These are phyloP conservation scores for Phoenicopterus ruber DNA, from an alignment of 2,113 vertebrate species.

Conservation along the genomic window DNA sequence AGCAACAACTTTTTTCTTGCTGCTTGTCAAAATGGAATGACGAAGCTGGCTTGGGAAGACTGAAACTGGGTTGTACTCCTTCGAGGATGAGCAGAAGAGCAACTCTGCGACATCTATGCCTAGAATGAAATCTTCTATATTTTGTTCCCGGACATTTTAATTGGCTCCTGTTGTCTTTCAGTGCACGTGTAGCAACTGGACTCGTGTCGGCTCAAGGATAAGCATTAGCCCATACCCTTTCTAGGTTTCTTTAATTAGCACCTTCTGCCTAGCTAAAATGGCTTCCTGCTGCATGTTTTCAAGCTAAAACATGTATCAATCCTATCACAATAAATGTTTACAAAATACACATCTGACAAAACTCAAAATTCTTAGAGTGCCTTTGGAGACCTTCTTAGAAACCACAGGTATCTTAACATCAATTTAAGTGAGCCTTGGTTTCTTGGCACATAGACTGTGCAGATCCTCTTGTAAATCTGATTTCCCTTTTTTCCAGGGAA, in stretches of 20 bases:
- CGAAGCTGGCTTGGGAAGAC: neutral
- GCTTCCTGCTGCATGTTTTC: neutral
- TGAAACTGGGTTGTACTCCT: neutral
- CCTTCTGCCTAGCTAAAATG: neutral
- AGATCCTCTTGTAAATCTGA: neutral
- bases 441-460: neutral
- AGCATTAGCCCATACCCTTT: neutral
- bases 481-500: neutral
- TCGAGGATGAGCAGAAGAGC: neutral
- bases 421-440: neutral
- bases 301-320: neutral
- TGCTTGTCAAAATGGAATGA: neutral
- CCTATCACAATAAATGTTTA: neutral
- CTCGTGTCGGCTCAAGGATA: neutral
- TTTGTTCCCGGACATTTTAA: neutral
- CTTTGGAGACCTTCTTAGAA: neutral
- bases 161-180: neutral
- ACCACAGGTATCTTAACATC: neutral
- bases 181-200: neutral
- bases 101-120: neutral
- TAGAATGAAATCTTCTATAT: neutral
- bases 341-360: neutral
- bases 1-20: neutral
- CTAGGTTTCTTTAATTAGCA: neutral
- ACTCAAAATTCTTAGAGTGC: neutral